Evolutionary conservation across 2,888 invertebrate species (phyloP).

Genomic region (Cecidostiba fungosa): DNA sequence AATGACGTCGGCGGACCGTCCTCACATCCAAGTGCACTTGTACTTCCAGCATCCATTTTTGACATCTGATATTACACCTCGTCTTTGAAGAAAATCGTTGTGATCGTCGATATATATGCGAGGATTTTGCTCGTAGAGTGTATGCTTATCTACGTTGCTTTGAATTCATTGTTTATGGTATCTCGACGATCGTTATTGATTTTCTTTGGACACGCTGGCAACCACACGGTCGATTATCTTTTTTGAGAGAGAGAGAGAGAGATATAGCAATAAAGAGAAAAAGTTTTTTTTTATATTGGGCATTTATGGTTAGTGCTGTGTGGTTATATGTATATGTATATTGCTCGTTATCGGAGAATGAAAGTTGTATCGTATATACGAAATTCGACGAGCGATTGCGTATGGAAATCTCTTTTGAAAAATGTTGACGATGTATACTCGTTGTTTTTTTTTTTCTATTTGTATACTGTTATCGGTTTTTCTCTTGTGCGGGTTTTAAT

Average conservation of each 20-base stretch:
- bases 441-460: too few species aligned
- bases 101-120: neutral
- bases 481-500: neutral
- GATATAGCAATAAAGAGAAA: neutral
- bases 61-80: neutral
- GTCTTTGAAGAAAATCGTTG: neutral
- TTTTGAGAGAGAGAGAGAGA: neutral
- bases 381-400: conserved; percentile 16
- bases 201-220: neutral
- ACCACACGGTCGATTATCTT: conserved; percentile 31
- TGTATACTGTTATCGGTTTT: conserved; percentile 3
- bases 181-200: neutral
- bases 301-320: conserved; percentile 51
- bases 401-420: neutral
- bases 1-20: conserved; percentile 68
- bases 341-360: conserved; percentile 5
- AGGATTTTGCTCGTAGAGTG: conserved; percentile 21
- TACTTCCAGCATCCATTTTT: conserved; percentile 20
- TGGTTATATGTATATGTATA: conserved; percentile 23
- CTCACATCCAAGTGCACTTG: conserved; percentile 17
- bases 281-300: conserved; percentile 38
- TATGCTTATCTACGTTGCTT: neutral
- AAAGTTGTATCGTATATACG: neutral
- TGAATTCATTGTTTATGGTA: neutral
- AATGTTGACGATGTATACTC: too few species aligned